Percentiles rank a stretch among this genome's conserved stretches.
Evolutionary conservation across 2,888 invertebrate genomes (phyloP).

Genomic region (Drosophila formosana): DNA sequence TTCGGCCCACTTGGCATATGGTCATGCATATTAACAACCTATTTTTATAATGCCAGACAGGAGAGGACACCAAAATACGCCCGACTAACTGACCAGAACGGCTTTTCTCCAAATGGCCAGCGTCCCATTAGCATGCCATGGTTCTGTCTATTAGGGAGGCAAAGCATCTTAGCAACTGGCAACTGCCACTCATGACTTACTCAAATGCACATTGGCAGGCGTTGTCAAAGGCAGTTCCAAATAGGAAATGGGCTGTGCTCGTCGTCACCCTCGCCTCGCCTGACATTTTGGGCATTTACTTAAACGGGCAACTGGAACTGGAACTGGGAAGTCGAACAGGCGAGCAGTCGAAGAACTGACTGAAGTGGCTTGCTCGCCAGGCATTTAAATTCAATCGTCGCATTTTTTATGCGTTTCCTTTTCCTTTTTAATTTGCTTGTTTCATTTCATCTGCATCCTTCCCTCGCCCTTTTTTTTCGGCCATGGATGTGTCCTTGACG

Average conservation of each 20-base stretch:
- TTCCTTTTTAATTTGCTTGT: conserved; percentile 75
- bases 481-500: conserved; percentile 32
- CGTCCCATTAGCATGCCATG: conserved; percentile 51
- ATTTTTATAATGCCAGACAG: conserved; percentile 70
- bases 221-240: conserved; percentile 55
- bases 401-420: conserved; percentile 76
- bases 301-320: not conserved
- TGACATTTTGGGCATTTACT: conserved; percentile 49
- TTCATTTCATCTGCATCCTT: conserved; percentile 32
- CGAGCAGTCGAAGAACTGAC: not conserved
- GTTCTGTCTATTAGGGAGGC: not conserved
- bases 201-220: conserved; percentile 70
- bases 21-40: conserved; percentile 83
- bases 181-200: conserved; percentile 64
- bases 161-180: conserved; percentile 51
- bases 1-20: conserved; percentile 71
- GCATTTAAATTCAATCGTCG: conserved; percentile 79
- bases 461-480: conserved; percentile 17
- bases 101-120: conserved; percentile 54
- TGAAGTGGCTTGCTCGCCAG: conserved; percentile 62
- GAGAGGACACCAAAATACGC: not conserved
- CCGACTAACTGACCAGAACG: conserved; percentile 64
- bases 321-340: not conserved
- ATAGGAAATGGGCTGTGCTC: conserved; percentile 61
- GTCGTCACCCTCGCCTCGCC: conserved; percentile 47